A percentile compares a stretch with the other conserved stretches of the same genome.
These are phyloP conservation scores for Tubiluchus corallicola DNA, from an alignment of 2,888 invertebrate species.

Conservation along the genomic window DNA sequence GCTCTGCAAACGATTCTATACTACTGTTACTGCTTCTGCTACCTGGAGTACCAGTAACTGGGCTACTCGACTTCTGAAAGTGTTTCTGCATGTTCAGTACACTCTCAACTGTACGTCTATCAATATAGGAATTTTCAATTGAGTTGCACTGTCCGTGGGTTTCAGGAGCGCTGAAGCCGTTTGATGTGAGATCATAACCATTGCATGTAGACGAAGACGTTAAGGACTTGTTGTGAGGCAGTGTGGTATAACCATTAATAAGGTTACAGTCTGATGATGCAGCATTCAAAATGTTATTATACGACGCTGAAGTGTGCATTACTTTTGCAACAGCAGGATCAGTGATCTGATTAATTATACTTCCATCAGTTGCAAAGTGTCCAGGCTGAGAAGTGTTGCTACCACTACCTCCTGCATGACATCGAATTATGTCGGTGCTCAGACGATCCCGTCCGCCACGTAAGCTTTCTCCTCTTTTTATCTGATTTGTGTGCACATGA, in stretches of 20 bases:
- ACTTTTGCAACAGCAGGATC: neutral
- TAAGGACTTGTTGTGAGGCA: neutral
- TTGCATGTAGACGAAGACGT: neutral
- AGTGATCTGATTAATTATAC: neutral
- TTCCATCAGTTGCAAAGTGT: no score
- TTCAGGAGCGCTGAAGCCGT: no score
- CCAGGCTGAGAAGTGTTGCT: no score
- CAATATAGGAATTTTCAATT: no score
- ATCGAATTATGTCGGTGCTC: neutral
- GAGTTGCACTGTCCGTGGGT: no score
- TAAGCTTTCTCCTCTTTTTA: neutral
- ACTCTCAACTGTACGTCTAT: neutral
- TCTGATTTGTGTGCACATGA: no score
- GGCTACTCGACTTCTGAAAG: neutral
- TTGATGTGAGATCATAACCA: neutral
- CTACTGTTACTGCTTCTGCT: neutral
- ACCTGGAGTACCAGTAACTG: neutral
- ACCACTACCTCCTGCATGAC: neutral
- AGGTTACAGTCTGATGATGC: neutral
- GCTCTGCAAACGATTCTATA: neutral
- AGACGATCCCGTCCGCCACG: neutral
- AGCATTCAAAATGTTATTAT: neutral
- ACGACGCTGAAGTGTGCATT: no score
- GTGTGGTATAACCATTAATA: neutral
- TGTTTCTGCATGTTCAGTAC: neutral